phyloP scores from a whole-genome alignment of 2,888 invertebrate genomes.

The Limnephilus marmoratus region DNA sequence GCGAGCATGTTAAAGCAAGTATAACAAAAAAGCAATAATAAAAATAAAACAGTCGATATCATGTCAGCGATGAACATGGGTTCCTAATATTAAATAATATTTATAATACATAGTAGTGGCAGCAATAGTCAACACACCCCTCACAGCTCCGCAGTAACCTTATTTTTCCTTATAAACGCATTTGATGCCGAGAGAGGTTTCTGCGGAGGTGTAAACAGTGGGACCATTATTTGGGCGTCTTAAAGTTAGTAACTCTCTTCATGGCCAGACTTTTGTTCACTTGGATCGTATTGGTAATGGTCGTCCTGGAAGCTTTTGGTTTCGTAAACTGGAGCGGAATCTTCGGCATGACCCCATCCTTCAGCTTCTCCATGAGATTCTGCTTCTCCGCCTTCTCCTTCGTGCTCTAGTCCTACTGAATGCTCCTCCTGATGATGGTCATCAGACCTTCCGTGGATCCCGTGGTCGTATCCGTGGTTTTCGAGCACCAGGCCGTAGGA shows the following conservation, averaged over 20 bases:
- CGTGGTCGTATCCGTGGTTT: conserved; percentile 75
- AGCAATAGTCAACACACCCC: not conserved
- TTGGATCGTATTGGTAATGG: not conserved
- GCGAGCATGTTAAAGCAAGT: conserved; percentile 8
- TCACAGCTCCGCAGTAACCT: not conserved
- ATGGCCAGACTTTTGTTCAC: conserved; percentile 17
- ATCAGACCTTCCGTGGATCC: conserved; percentile 60
- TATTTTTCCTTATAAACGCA: not conserved
- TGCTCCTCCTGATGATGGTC: conserved; percentile 59
- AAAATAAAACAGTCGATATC: conserved; percentile 27
- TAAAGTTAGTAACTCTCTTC: conserved; percentile 25
- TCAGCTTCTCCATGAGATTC: conserved; percentile 35
- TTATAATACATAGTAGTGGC: not conserved
- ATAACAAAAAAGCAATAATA: conserved; percentile 32
- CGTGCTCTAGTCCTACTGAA: conserved; percentile 67
- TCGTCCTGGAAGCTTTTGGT: conserved; percentile 45
- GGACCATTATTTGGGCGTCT: not conserved
- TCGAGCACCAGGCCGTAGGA: conserved; percentile 80
- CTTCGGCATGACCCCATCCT: conserved; percentile 41
- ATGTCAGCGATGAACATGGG: not conserved
- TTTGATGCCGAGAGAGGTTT: not conserved
- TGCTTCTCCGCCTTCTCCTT: conserved; percentile 65
- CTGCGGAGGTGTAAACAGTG: not conserved
- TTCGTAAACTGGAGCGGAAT: conserved; percentile 50
- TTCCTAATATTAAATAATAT: conserved; percentile 19